These are phyloP conservation scores for Crotalus horridus DNA, from an alignment of 2,113 vertebrate genomes.

Conservation along the genomic window DNA sequence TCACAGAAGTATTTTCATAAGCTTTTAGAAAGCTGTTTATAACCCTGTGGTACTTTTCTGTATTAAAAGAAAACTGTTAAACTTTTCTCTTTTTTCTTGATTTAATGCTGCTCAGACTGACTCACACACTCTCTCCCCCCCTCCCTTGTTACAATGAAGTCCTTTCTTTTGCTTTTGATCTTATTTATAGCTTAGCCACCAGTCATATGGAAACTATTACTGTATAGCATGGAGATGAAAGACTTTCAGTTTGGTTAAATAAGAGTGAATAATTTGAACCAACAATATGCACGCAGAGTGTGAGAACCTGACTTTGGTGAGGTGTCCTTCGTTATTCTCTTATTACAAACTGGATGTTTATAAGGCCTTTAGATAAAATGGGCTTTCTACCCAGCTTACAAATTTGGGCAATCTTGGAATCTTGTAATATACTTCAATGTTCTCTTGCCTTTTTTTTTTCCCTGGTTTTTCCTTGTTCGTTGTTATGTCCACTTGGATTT, in stretches of 20 bases:
- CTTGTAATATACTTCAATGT: constrained; percentile 40
- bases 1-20: constrained; percentile 27
- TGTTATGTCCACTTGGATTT: background rate
- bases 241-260: constrained; percentile 64
- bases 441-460: background rate
- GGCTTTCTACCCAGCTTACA: constrained; percentile 54
- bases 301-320: constrained; percentile 51
- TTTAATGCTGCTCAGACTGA: constrained; percentile 70
- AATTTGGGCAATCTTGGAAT: constrained; percentile 42
- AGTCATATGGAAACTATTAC: constrained; percentile 76
- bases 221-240: constrained; percentile 72
- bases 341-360: constrained; percentile 48
- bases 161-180: constrained; percentile 76
- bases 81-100: constrained; percentile 58
- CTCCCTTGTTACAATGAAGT: constrained; percentile 64
- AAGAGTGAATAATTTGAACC: constrained; percentile 66
- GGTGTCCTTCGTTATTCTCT: constrained; percentile 43
- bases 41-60: constrained; percentile 30
- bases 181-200: constrained; percentile 77
- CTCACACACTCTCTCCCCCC: constrained; percentile 18
- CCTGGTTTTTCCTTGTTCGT: background rate
- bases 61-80: constrained; percentile 34
- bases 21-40: constrained; percentile 34
- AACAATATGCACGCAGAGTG: constrained; percentile 51
- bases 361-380: constrained; percentile 50